phyloP scores from a whole-genome alignment of 2,888 invertebrate species.

The Dioctria linearis region DNA sequence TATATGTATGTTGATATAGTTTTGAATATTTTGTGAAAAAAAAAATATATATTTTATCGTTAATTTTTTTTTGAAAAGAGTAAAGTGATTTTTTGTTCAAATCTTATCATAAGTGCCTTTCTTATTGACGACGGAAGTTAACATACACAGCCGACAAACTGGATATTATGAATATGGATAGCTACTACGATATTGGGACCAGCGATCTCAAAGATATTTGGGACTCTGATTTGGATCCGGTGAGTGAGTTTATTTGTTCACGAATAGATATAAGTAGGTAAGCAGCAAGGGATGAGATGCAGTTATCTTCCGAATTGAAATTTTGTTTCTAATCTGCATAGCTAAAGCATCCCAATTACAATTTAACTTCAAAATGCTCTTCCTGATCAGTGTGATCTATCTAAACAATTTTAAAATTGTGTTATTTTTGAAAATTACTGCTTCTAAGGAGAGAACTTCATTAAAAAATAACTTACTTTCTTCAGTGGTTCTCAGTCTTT shows the following conservation, averaged over 20 bases:
- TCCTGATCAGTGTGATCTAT: too few species aligned
- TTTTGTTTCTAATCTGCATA: too few species aligned
- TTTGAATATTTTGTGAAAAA: constrained; percentile 20
- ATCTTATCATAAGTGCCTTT: constrained; percentile 9
- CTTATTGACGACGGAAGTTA: constrained; percentile 1
- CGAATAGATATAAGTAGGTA: too few species aligned
- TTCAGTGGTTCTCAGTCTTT: too few species aligned
- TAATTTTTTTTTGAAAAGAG: constrained; percentile 8
- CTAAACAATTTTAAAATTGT: too few species aligned
- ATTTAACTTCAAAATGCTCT: too few species aligned
- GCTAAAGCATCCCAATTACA: too few species aligned
- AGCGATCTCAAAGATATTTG: constrained; percentile 85
- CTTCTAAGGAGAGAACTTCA: too few species aligned
- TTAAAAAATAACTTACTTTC: too few species aligned
- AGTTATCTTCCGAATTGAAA: too few species aligned
- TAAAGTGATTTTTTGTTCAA: constrained; percentile 19
- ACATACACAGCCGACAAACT: constrained; percentile 39
- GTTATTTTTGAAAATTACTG: too few species aligned
- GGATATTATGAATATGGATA: constrained; percentile 75
- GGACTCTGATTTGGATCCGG: constrained; percentile 88
- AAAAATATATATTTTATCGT: neutral
- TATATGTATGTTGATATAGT: neutral
- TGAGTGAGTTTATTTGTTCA: constrained; percentile 71
- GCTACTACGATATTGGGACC: constrained; percentile 82
- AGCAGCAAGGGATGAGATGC: too few species aligned